These are phyloP conservation scores for Saguinus midas DNA, from an alignment of 2,113 vertebrate genomes.

Conservation along the genomic window DNA sequence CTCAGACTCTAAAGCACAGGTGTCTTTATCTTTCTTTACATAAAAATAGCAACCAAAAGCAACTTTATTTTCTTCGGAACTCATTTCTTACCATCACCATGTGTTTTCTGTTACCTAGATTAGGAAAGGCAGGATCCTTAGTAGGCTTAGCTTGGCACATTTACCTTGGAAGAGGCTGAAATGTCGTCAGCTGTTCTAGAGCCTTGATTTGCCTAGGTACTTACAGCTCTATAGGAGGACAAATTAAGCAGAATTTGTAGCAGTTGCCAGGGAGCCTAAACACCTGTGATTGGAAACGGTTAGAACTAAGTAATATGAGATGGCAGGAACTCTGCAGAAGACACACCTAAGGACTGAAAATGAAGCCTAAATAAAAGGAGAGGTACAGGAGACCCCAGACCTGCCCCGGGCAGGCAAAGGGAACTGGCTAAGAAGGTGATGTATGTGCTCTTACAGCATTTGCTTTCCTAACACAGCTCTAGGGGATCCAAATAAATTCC, in stretches of 20 bases:
- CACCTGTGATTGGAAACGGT: not conserved
- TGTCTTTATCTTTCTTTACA: slow-evolving; percentile 22
- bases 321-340: not conserved
- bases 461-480: not conserved
- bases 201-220: not conserved
- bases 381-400: fast-evolving
- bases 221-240: not conserved
- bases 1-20: not conserved
- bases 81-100: not conserved
- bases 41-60: slow-evolving; percentile 14
- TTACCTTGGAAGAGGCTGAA: not conserved
- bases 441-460: not conserved
- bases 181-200: not conserved
- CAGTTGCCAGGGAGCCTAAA: not conserved
- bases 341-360: not conserved
- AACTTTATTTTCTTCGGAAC: not conserved
- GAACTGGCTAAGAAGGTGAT: not conserved
- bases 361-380: not conserved
- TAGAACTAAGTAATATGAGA: not conserved
- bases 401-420: not conserved
- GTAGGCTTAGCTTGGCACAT: not conserved
- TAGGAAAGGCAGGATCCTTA: not conserved
- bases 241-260: not conserved
- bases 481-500: not conserved
- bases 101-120: not conserved